These are phyloP conservation scores for Synanthedon formicaeformis DNA, from an alignment of 2,888 invertebrate genomes.

Conservation along the genomic window DNA sequence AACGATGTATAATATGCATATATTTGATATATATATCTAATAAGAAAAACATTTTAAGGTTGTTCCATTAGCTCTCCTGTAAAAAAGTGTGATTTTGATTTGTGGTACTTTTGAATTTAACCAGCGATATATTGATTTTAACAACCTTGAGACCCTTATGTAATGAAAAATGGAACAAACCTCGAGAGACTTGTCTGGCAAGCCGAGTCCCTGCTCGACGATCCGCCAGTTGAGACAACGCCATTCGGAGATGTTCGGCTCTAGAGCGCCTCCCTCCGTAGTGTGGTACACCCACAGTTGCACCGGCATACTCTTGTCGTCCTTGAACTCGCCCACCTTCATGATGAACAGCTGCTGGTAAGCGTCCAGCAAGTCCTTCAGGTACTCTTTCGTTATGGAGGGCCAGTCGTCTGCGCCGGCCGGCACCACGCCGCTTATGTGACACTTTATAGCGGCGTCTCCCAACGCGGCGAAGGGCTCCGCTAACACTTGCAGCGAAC, in stretches of 20 bases:
- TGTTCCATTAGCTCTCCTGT: too few relatives aligned
- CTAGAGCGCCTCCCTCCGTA: slow-evolving; percentile 73
- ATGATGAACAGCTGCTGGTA: slow-evolving; percentile 67
- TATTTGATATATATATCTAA: too few relatives aligned
- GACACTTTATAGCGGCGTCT: slow-evolving; percentile 74
- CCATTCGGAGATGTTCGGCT: slow-evolving; percentile 73
- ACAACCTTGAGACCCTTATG: too few relatives aligned
- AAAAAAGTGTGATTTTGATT: too few relatives aligned
- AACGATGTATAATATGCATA: too few relatives aligned
- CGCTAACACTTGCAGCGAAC: slow-evolving; percentile 62
- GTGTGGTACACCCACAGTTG: slow-evolving; percentile 75
- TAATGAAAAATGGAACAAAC: slow-evolving; percentile 12
- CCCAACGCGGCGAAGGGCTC: slow-evolving; percentile 59
- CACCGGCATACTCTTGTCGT: slow-evolving; percentile 68
- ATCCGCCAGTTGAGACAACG: slow-evolving; percentile 76
- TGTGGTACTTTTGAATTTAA: too few relatives aligned
- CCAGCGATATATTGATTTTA: too few relatives aligned
- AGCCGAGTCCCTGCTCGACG: slow-evolving; percentile 74
- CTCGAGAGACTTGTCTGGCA: slow-evolving; percentile 40
- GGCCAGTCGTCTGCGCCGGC: slow-evolving; percentile 77
- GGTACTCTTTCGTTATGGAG: slow-evolving; percentile 69
- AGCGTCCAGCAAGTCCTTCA: slow-evolving; percentile 64
- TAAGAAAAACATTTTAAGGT: too few relatives aligned
- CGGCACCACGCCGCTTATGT: slow-evolving; percentile 76
- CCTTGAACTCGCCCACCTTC: slow-evolving; percentile 58